phyloP scores from a whole-genome alignment of 1,140 invertebrate genomes.

The Papilio dardanus region DNA sequence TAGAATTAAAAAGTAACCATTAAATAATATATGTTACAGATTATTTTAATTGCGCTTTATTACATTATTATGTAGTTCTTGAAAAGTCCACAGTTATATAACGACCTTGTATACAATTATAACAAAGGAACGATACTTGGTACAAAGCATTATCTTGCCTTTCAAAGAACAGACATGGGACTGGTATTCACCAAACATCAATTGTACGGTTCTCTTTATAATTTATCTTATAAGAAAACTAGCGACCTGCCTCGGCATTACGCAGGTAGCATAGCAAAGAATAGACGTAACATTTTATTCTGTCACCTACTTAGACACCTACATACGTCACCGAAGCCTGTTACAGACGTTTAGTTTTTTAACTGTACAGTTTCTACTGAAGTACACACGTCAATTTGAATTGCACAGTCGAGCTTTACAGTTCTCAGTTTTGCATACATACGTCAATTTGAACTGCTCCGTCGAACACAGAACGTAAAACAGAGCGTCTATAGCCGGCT shows the following conservation, averaged over 20 bases:
- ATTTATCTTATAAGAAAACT: not conserved
- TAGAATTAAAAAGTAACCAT: not conserved
- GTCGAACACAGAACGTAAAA: too few species aligned
- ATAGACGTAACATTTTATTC: not conserved
- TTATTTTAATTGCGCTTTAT: not conserved
- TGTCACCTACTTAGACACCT: not conserved
- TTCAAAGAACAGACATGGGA: slow-evolving; percentile 23
- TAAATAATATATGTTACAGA: not conserved
- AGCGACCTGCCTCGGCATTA: not conserved
- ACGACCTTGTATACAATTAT: slow-evolving; percentile 19
- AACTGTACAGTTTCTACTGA: too few species aligned
- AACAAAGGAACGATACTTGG: slow-evolving; percentile 23
- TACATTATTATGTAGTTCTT: slow-evolving; percentile 8
- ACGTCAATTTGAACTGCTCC: too few species aligned
- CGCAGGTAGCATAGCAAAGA: not conserved
- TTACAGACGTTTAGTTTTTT: too few species aligned
- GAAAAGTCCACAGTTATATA: slow-evolving; percentile 10
- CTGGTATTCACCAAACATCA: slow-evolving; percentile 14
- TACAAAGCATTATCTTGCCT: slow-evolving; percentile 20
- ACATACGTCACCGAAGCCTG: too few species aligned
- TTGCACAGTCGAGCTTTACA: too few species aligned
- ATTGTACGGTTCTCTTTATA: not conserved
- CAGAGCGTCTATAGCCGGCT: too few species aligned
- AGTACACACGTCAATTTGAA: too few species aligned
- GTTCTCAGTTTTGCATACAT: too few species aligned